Base-by-base conservation (phyloP, 1,140 invertebrate genomes). In the Laodelphax striatellus region DNA sequence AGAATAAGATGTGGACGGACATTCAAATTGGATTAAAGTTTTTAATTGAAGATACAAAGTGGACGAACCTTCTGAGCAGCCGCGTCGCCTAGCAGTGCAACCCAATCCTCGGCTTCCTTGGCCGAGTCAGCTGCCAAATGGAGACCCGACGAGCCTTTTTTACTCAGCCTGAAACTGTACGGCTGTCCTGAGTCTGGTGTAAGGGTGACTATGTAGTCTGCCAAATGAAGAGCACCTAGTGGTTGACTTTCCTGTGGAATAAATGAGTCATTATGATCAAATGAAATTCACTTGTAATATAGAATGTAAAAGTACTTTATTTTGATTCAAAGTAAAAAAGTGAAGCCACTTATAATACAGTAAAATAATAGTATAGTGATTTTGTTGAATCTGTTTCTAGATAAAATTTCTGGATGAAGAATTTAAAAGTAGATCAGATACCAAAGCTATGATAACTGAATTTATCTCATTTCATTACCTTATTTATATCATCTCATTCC, bases 191-290 rank as follows among this genome's bases (percentile, higher is more conserved):
- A 63, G 64, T 88, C 84, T 16, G 82, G 80, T 59, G 81, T 79
- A 54, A 76, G 75, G 57, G 77, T 75, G 0, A 94, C 82, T 38
- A 83, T 83, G 70, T 94, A 92, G 68, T 92, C 90, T 44, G 86
- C 79, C 52, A 95, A 77, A 76, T 90, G 88, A 60, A 95, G 79
- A 14, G 91, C 92, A 57, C 92, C 93, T 31, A 95, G 82, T 60
- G 92, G 92, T 71, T 94, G 90, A 41, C 84, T 83, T 70, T 89
- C 87, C 88, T 94, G 71, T 3, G 71, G 69, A 62, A 67, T 14
- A n/a, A 60, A n/a, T n/a, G n/a, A 17, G 57, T 57, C 43, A 11
- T 24, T 17, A 43, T 14, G 44, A 46, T 16, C 2, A 5, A 46
- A 8, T 46, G n/a, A 46, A 46, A 8, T 19, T 46, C n/a, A 16